These are phyloP conservation scores for Trypoxylon attenuatum DNA, from an alignment of 2,888 invertebrate species.

Conservation along the genomic window DNA sequence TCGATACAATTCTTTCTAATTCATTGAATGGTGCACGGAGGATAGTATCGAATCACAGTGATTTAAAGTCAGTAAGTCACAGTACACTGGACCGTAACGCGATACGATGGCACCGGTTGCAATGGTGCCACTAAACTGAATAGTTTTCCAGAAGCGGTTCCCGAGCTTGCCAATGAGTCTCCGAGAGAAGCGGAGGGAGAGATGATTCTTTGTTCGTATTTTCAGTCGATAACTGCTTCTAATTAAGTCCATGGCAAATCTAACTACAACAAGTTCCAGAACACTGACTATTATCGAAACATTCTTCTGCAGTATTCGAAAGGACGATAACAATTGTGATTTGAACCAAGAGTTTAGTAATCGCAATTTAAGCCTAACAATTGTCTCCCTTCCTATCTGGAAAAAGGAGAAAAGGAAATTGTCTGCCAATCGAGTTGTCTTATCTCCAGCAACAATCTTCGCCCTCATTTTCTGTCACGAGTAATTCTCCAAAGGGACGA, in stretches of 20 bases:
- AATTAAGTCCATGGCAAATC: too few relatives aligned
- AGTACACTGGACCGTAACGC: background rate
- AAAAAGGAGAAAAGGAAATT: too few relatives aligned
- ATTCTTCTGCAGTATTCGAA: background rate
- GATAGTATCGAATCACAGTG: background rate
- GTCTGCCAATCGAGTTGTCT: too few relatives aligned
- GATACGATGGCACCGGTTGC: conserved; percentile 7
- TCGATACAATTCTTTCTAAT: background rate
- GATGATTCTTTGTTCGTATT: background rate
- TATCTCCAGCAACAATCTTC: background rate
- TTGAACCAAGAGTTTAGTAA: too few relatives aligned
- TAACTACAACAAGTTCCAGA: too few relatives aligned
- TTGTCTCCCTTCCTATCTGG: too few relatives aligned
- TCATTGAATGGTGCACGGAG: background rate
- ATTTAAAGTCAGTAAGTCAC: conserved; percentile 4
- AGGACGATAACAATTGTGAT: too few relatives aligned
- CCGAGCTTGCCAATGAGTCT: conserved; percentile 6
- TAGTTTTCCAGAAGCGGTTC: conserved; percentile 5
- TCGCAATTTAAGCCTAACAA: too few relatives aligned
- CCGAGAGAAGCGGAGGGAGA: background rate
- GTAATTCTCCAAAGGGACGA: background rate
- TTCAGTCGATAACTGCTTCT: conserved; percentile 4
- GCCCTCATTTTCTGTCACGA: background rate
- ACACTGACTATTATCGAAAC: too few relatives aligned
- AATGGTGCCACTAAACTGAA: conserved; percentile 9